Evolutionary conservation across 2,113 vertebrate species (phyloP).

Genomic region (Sarotherodon lohbergeri): DNA sequence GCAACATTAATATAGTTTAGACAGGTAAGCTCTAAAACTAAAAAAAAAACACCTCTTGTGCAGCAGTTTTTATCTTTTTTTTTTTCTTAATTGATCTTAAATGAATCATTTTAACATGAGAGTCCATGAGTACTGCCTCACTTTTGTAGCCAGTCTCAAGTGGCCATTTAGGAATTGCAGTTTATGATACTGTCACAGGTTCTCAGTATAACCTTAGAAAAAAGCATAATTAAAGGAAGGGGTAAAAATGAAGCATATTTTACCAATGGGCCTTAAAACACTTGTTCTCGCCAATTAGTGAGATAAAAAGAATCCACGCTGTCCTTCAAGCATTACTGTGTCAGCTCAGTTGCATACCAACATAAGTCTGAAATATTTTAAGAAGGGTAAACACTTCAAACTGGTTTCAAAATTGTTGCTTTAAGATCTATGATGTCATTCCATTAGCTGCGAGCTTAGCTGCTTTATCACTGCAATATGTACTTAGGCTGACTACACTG

Average conservation of each 20-base stretch:
- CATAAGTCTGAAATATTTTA: background rate
- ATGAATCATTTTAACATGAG: background rate
- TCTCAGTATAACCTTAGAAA: background rate
- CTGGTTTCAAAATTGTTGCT: slow-evolving; percentile 4
- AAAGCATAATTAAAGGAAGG: background rate
- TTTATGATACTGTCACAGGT: background rate
- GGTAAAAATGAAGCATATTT: background rate
- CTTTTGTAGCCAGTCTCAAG: background rate
- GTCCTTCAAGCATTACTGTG: background rate
- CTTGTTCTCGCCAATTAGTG: background rate
- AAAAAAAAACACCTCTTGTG: background rate
- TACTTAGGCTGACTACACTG: slow-evolving; percentile 1
- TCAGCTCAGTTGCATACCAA: background rate
- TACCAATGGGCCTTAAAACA: background rate
- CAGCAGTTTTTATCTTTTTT: background rate
- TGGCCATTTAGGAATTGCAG: background rate
- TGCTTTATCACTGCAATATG: slow-evolving; percentile 18
- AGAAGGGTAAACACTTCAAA: slow-evolving; percentile 1
- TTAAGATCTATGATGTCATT: background rate
- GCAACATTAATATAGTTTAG: background rate
- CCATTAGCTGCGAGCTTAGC: background rate
- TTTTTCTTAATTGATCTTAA: background rate
- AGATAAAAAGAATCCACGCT: background rate
- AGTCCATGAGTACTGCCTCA: background rate
- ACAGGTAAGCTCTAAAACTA: background rate